Percentiles rank a stretch among this genome's conserved stretches.
Evolutionary conservation across 2,113 vertebrate species (phyloP).

Genomic region (Microtus oregoni): DNA sequence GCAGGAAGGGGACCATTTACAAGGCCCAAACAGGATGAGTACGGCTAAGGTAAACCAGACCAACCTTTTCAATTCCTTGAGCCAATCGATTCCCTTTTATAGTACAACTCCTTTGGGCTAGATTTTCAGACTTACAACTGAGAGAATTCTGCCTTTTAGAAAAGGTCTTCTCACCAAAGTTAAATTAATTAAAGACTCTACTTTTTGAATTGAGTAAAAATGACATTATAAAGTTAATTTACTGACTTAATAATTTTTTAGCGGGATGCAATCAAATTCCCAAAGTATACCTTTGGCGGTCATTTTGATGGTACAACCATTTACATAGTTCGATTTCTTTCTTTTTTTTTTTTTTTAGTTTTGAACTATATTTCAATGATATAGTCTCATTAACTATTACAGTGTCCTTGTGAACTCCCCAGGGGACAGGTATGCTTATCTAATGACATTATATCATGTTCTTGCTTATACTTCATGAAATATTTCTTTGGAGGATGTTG

Average conservation of each 20-base stretch:
- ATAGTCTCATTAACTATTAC: conserved; percentile 70
- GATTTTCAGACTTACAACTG: conserved; percentile 14
- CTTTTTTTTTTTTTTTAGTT: conserved; percentile 32
- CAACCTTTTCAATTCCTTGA: conserved; percentile 20
- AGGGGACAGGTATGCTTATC: conserved; percentile 60
- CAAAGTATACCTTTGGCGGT: conserved; percentile 59
- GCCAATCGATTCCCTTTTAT: conserved; percentile 31
- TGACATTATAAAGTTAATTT: conserved; percentile 77
- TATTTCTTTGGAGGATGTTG: conserved; percentile 59
- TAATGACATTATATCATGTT: conserved; percentile 55
- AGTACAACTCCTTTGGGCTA: conserved; percentile 32
- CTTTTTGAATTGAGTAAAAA: conserved; percentile 70
- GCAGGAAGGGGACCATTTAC: neutral
- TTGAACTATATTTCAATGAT: conserved; percentile 68
- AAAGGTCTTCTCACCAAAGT: conserved; percentile 66
- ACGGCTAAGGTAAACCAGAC: neutral
- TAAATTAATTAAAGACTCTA: conserved; percentile 61
- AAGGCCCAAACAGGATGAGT: neutral
- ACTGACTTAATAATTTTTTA: conserved; percentile 75
- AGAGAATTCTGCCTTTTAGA: conserved; percentile 23
- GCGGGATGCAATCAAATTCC: conserved; percentile 68
- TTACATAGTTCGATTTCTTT: conserved; percentile 23
- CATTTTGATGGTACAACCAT: conserved; percentile 65
- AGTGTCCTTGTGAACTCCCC: conserved; percentile 69
- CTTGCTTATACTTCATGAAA: conserved; percentile 42